phyloP scores from a whole-genome alignment of 2,113 vertebrate species.

The Otolemur garnettii region DNA sequence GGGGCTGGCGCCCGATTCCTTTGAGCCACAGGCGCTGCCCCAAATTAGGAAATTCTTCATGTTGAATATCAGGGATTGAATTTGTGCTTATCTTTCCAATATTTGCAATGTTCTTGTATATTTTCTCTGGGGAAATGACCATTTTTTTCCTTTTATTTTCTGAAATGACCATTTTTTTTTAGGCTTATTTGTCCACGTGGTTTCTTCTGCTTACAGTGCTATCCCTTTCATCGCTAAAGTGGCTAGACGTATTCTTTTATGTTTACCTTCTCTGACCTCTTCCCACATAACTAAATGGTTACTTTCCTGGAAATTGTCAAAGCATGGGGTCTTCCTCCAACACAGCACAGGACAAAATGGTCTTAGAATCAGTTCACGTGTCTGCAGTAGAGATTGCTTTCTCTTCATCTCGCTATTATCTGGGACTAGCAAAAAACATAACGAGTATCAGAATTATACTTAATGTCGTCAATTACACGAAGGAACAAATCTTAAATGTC shows the following conservation, averaged over 20 bases:
- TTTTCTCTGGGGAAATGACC: not conserved
- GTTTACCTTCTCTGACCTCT: not conserved
- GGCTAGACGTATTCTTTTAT: not conserved
- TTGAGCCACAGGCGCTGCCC: too few relatives aligned
- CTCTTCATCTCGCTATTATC: not conserved
- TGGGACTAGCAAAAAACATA: not conserved
- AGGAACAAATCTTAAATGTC: not conserved
- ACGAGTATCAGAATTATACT: not conserved
- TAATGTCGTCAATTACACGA: not conserved
- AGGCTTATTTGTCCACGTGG: not conserved
- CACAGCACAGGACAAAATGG: not conserved
- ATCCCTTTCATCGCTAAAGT: not conserved
- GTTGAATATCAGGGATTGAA: not conserved
- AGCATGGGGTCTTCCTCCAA: not conserved
- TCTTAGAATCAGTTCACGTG: not conserved
- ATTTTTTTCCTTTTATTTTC: not conserved
- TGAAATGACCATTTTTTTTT: not conserved
- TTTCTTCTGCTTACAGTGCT: not conserved
- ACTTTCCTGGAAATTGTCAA: not conserved
- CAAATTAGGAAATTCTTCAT: conserved; percentile 40
- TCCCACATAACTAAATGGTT: not conserved
- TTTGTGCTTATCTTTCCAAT: not conserved
- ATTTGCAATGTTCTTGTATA: not conserved
- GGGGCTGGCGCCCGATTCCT: too few relatives aligned
- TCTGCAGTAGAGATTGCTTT: not conserved